Evolutionary conservation across 1,140 invertebrate genomes (phyloP).

Genomic region (Mactra quadrangularis): DNA sequence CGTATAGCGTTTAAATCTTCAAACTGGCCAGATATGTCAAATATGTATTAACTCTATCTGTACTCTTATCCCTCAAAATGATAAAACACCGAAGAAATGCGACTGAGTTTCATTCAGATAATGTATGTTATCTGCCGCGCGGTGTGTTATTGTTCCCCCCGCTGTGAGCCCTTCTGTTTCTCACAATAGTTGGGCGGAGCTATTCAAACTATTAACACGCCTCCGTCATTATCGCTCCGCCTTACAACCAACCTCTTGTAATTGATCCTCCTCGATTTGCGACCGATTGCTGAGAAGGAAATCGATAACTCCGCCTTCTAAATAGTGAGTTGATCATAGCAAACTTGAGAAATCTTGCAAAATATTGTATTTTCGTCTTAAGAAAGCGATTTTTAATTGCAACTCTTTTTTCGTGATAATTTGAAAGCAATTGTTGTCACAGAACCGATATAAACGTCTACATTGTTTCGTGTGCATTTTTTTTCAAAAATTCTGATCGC

Average conservation of each 20-base stretch:
- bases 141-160: slow-evolving; percentile 48
- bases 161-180: slow-evolving; percentile 23
- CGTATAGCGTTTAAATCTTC: slow-evolving; percentile 38
- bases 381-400: slow-evolving; percentile 24
- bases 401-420: too few species aligned
- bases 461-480: too few species aligned
- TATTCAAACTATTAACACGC: slow-evolving; percentile 11
- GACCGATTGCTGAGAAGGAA: slow-evolving; percentile 23
- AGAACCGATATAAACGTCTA: too few species aligned
- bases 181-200: slow-evolving; percentile 30
- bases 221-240: slow-evolving; percentile 30
- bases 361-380: slow-evolving; percentile 29
- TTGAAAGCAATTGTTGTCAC: too few species aligned
- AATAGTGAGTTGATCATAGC: slow-evolving; percentile 20
- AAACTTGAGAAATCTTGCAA: slow-evolving; percentile 21
- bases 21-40: slow-evolving; percentile 37
- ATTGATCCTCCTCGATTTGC: slow-evolving; percentile 27
- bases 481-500: too few species aligned
- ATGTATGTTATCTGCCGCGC: slow-evolving; percentile 51
- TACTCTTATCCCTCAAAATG: slow-evolving; percentile 42
- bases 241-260: slow-evolving; percentile 14
- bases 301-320: slow-evolving; percentile 30
- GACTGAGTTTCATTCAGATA: slow-evolving; percentile 24
- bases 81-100: slow-evolving; percentile 56
- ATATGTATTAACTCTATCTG: slow-evolving; percentile 51